phyloP scores from a whole-genome alignment of 2,888 invertebrate species.

The Lobophora halterata region DNA sequence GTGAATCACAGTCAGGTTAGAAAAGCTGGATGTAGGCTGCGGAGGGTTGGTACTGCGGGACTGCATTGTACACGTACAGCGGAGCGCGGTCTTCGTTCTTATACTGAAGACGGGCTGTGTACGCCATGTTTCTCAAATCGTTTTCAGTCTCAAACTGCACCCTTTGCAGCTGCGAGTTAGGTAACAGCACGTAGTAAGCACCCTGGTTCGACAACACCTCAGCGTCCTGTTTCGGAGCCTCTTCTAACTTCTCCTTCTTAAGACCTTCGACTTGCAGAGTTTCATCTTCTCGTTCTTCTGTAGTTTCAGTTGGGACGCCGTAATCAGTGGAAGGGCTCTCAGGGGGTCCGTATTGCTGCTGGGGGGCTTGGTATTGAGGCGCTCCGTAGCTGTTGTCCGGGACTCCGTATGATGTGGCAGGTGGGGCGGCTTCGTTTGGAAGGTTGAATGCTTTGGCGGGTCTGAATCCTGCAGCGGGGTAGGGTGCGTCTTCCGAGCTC shows the following conservation, averaged over 20 bases:
- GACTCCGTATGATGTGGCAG: slow-evolving; percentile 60
- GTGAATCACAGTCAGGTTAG: slow-evolving; percentile 29
- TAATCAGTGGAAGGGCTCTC: slow-evolving; percentile 31
- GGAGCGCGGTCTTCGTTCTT: slow-evolving; percentile 83
- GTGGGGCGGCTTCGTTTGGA: slow-evolving; percentile 56
- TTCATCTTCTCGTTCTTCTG: slow-evolving; percentile 27
- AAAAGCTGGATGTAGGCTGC: slow-evolving; percentile 41
- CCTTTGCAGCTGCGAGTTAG: slow-evolving; percentile 82
- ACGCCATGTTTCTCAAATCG: slow-evolving; percentile 81
- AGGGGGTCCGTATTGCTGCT: slow-evolving; percentile 45
- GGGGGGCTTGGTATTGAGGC: slow-evolving; percentile 55
- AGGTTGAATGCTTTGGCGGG: slow-evolving; percentile 61
- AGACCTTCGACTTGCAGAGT: slow-evolving; percentile 34
- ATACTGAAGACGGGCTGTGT: slow-evolving; percentile 83
- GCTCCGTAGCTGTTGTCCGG: slow-evolving; percentile 68
- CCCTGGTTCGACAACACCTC: slow-evolving; percentile 70
- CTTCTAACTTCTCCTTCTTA: slow-evolving; percentile 49
- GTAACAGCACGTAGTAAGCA: slow-evolving; percentile 83
- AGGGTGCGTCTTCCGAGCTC: slow-evolving; percentile 51
- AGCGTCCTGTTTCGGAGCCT: slow-evolving; percentile 49
- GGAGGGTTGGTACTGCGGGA: slow-evolving; percentile 53
- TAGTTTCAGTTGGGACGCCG: slow-evolving; percentile 34
- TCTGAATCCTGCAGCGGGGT: slow-evolving; percentile 62
- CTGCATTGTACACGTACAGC: slow-evolving; percentile 80
- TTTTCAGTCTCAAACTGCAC: slow-evolving; percentile 81